phyloP scores from a whole-genome alignment of 2,113 vertebrate genomes.

The Trochalopteron elliotii region DNA sequence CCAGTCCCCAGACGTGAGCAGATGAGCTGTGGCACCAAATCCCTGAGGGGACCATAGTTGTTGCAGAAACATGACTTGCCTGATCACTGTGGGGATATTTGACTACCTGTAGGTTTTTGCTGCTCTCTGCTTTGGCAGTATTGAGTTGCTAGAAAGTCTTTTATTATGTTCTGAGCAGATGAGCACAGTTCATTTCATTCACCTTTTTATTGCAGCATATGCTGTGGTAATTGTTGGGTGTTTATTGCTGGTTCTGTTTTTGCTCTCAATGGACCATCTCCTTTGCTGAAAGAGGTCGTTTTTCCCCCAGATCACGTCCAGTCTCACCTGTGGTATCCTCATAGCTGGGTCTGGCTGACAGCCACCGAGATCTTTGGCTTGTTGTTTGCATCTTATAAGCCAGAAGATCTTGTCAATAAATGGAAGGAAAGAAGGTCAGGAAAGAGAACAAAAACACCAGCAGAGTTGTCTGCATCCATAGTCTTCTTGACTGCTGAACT shows the following conservation, averaged over 20 bases:
- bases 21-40: background rate
- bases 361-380: slow-evolving; percentile 92
- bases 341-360: slow-evolving; percentile 96
- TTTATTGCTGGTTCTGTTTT: background rate
- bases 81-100: background rate
- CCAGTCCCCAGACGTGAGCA: background rate
- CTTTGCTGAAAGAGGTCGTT: background rate
- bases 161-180: background rate
- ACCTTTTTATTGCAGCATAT: background rate
- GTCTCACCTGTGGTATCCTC: slow-evolving; percentile 88
- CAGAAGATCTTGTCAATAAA: slow-evolving; percentile 82
- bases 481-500: slow-evolving; percentile 82
- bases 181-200: background rate
- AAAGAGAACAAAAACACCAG: slow-evolving; percentile 32
- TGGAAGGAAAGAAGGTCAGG: slow-evolving; percentile 67
- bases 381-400: slow-evolving; percentile 87
- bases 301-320: slow-evolving; percentile 81
- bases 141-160: background rate
- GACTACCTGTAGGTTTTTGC: background rate
- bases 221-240: background rate
- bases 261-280: background rate
- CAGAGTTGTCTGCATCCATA: slow-evolving; percentile 48
- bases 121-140: background rate
- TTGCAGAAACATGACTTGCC: background rate
- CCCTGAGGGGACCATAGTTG: background rate